These are phyloP conservation scores for Bos javanicus DNA, from an alignment of 2,113 vertebrate genomes.

Conservation along the genomic window DNA sequence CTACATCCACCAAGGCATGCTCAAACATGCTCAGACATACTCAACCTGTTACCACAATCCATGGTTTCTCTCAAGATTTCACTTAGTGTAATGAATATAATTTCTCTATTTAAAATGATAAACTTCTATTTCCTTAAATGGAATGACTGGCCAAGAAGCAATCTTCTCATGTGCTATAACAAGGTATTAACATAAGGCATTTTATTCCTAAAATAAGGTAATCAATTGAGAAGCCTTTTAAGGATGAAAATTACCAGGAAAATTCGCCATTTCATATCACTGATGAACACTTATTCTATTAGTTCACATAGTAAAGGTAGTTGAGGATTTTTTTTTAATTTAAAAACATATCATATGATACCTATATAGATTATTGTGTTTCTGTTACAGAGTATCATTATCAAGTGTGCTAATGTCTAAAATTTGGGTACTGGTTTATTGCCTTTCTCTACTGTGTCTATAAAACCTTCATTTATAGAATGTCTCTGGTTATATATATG, in stretches of 20 bases:
- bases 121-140: background rate
- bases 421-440: background rate
- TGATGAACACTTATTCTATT: background rate
- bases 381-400: background rate
- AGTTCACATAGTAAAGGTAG: background rate
- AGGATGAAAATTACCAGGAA: background rate
- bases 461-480: background rate
- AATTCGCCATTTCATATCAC: background rate
- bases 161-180: background rate
- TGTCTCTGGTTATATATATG: background rate
- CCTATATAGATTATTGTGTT: background rate
- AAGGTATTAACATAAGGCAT: background rate
- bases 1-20: slow-evolving; percentile 32
- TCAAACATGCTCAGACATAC: background rate
- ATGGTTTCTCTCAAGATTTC: background rate
- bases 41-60: slow-evolving; percentile 54
- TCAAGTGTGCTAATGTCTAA: background rate
- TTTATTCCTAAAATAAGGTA: background rate
- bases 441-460: background rate
- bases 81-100: background rate
- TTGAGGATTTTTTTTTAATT: background rate
- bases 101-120: background rate
- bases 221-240: background rate
- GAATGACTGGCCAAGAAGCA: background rate
- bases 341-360: background rate